Percentiles rank a stretch among this genome's conserved stretches.
These are phyloP conservation scores for Corythaeola cristata DNA, from an alignment of 2,113 vertebrate species.

Conservation along the genomic window DNA sequence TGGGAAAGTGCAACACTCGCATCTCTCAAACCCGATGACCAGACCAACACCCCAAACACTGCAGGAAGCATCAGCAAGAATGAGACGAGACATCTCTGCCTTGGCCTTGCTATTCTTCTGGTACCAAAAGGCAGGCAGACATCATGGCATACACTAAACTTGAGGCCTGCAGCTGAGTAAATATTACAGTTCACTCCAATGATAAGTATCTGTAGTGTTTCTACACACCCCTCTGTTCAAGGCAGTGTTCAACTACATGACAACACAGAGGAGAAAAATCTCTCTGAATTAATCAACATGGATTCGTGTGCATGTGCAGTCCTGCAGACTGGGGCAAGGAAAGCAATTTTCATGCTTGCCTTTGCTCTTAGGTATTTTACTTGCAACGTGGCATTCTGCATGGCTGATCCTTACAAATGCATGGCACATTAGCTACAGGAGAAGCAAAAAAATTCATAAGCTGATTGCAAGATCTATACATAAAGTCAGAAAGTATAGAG, in stretches of 20 bases:
- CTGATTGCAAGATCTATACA: neutral
- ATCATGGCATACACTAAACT: neutral
- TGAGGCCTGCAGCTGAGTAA: slow-evolving; percentile 40
- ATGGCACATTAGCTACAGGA: slow-evolving; percentile 45
- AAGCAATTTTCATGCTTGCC: neutral
- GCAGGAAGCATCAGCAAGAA: neutral
- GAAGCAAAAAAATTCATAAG: neutral
- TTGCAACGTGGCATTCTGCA: slow-evolving; percentile 16
- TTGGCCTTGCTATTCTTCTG: neutral
- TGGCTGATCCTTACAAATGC: slow-evolving; percentile 32
- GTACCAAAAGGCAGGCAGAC: neutral
- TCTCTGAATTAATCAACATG: neutral
- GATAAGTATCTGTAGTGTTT: slow-evolving; percentile 31
- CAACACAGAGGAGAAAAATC: neutral
- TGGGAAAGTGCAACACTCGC: neutral
- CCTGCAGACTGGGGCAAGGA: neutral
- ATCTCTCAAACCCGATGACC: neutral
- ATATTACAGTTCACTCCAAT: neutral
- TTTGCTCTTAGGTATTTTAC: neutral
- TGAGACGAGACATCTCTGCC: neutral
- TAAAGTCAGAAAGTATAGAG: neutral
- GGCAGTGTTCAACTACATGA: neutral
- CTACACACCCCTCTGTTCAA: neutral
- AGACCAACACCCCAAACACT: neutral
- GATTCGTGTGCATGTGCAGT: neutral